phyloP scores from a whole-genome alignment of 1,140 invertebrate species.

The Monochamus saltuarius region DNA sequence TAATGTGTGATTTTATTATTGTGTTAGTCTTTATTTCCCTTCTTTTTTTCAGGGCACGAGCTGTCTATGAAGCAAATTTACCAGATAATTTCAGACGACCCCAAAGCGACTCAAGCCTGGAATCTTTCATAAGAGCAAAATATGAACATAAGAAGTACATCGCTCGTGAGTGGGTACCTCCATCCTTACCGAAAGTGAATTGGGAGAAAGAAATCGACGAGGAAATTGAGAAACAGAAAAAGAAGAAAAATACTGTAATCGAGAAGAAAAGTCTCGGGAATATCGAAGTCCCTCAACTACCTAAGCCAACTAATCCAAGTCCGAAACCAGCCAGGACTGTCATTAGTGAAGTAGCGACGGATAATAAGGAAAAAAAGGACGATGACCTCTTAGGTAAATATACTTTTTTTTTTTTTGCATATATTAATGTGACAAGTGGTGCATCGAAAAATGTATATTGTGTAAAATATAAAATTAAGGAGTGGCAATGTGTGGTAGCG shows the following conservation, averaged over 20 bases:
- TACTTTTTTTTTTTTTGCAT: neutral
- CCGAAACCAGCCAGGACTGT: conserved; percentile 65
- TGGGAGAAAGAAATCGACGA: conserved; percentile 87
- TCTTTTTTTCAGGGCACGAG: conserved; percentile 66
- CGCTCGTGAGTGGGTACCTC: conserved; percentile 93
- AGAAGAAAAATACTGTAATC: conserved; percentile 66
- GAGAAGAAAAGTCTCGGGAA: conserved; percentile 54
- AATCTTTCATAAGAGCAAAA: conserved; percentile 94
- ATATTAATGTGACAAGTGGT: too few species aligned
- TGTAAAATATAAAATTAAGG: neutral
- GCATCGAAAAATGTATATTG: too few species aligned
- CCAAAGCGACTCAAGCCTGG: conserved; percentile 90
- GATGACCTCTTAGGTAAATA: conserved; percentile 51
- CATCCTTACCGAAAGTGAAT: conserved; percentile 78
- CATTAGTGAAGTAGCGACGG: conserved; percentile 52
- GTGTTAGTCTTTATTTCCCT: too few species aligned
- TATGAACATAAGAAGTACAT: conserved; percentile 99
- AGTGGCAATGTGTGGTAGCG: neutral
- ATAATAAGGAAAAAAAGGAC: conserved; percentile 45
- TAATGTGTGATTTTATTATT: too few species aligned
- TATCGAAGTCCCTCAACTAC: conserved; percentile 58
- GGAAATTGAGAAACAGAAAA: conserved; percentile 77
- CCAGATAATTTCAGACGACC: conserved; percentile 89
- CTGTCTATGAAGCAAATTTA: conserved; percentile 96
- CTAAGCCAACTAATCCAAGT: conserved; percentile 65